Evolutionary conservation across 1,140 invertebrate species (phyloP).

Genomic region (Venturia canescens): DNA sequence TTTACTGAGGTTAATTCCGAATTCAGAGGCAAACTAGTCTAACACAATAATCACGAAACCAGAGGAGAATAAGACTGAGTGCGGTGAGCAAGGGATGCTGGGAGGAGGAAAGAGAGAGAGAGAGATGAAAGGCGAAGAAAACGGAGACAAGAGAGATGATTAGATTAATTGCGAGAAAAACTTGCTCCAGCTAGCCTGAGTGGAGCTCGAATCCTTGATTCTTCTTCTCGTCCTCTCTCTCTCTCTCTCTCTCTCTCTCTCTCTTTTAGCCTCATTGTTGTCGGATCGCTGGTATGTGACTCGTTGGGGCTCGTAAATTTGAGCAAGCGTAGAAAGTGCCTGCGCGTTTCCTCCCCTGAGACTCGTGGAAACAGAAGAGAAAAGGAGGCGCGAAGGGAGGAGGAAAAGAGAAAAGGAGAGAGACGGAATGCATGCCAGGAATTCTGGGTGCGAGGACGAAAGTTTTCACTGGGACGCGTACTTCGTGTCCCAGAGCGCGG

Average conservation of each 20-base stretch:
- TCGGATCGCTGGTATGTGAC: conserved; percentile 16
- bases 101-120: neutral
- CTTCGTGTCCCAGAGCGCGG: neutral
- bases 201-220: neutral
- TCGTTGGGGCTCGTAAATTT: conserved; percentile 9
- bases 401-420: neutral
- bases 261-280: neutral
- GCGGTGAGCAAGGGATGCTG: too few relatives aligned
- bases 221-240: too few relatives aligned
- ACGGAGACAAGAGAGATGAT: neutral
- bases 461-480: neutral
- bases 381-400: too few relatives aligned
- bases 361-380: too few relatives aligned
- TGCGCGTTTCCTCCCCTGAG: neutral
- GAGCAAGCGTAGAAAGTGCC: conserved; percentile 7
- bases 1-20: too few relatives aligned
- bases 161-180: conserved; percentile 23
- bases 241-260: too few relatives aligned
- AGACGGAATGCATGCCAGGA: neutral
- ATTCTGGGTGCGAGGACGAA: neutral
- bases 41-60: too few relatives aligned
- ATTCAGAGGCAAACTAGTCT: too few relatives aligned
- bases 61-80: too few relatives aligned
- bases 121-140: neutral
- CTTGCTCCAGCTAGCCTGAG: neutral